Evolutionary conservation across 1,140 invertebrate genomes (phyloP).

Genomic region (Temnothorax nylanderi): DNA sequence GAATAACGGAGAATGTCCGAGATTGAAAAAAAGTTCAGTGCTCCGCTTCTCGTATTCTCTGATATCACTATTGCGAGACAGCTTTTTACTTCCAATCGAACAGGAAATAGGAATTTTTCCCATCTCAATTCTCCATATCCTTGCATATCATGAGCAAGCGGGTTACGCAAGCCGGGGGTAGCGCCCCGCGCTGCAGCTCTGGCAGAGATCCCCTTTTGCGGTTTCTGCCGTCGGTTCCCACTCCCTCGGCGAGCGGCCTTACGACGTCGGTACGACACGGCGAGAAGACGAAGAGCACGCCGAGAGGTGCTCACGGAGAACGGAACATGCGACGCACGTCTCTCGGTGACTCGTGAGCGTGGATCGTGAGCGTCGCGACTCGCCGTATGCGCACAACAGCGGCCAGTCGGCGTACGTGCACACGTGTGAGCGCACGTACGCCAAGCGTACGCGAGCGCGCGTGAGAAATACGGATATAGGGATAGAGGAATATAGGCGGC

Average conservation of each 20-base stretch:
- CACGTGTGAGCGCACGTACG: constrained; percentile 70
- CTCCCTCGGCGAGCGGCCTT: neutral
- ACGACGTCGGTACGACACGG: constrained; percentile 32
- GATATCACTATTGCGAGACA: neutral
- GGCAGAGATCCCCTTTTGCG: constrained; percentile 58
- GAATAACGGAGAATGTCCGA: constrained; percentile 33
- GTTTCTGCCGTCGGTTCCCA: constrained; percentile 52
- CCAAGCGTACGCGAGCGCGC: constrained; percentile 30
- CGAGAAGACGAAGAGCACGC: constrained; percentile 31
- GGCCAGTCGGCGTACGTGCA: constrained; percentile 69
- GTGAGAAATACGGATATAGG: constrained; percentile 29
- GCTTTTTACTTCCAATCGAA: neutral
- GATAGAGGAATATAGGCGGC: neutral
- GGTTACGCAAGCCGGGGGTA: constrained; percentile 47
- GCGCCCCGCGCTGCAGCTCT: constrained; percentile 49
- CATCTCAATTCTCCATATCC: neutral
- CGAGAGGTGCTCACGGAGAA: constrained; percentile 52
- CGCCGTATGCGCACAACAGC: constrained; percentile 14
- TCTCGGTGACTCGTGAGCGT: constrained; percentile 58
- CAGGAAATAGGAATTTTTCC: constrained; percentile 1
- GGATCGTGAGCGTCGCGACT: constrained; percentile 29
- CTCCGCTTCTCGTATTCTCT: neutral
- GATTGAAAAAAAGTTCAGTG: constrained; percentile 28
- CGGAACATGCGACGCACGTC: constrained; percentile 69
- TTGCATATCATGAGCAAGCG: neutral